Base-by-base conservation (phyloP, 2,113 vertebrate genomes). In the Zapornia atra region DNA sequence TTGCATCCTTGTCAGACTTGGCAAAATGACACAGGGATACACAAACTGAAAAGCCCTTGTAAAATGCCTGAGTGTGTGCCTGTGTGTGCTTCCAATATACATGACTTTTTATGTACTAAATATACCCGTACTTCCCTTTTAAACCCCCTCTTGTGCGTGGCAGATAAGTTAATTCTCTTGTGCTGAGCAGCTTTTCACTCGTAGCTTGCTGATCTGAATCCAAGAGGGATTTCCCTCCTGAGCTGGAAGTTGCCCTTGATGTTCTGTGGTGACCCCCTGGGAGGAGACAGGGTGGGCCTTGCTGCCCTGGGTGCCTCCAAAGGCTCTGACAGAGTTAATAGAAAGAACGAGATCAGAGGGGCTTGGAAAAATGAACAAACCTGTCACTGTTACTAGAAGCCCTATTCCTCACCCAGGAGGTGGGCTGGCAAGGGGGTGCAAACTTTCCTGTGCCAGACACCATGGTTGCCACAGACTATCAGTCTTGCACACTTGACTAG, bases 231-330 rank as follows among this genome's bases (percentile, higher is more conserved):
- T 81, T 60, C 36, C 42, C 20, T 76, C 21, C 70, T 38, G 73
- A 82, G 61, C 56, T 91, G 57, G 57, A 64, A 82, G 42, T 9
- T 61, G 22, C 38, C 51, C 44, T 64, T 26, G 34, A 7, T 20
- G 33, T n/a, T 82, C 64, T 22, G 44, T n/a, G 54, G 53, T 48
- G 64, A 42, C 7, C 15, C 11, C 31, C 15, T 20, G 26, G 56
- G 36, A 66, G 65, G 29, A 71, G 70, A 44, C n/a, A 71, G 66
- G 19, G 46, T 46, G 60, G n/a, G 24, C 57, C 77, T 82, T 65
- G n/a, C 31, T 40, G 31, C 53, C 26, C 3, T 9, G 0, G 1
- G 9, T 4, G 2, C 72, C 64, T 70, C n/a, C 0, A 0, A 1
- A 1, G 65, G 48, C 26, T 79, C 16, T n/a, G 59, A 59, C 5